These are phyloP conservation scores for Apaloderma vittatum DNA, from an alignment of 2,113 vertebrate species.

Conservation along the genomic window DNA sequence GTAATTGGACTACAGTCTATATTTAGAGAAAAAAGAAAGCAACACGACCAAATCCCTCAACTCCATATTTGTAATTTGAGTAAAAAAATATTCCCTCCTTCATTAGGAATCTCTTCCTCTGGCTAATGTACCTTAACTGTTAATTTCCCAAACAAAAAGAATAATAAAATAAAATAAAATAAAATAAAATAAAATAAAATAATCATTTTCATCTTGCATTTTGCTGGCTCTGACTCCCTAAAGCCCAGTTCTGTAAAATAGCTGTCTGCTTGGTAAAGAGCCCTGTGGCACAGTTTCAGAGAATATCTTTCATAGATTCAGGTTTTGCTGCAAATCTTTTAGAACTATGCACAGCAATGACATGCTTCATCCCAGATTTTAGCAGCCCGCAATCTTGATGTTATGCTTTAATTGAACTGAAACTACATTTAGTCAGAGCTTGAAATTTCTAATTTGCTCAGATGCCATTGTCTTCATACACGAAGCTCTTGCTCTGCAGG, in stretches of 20 bases:
- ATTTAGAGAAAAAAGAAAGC: neutral
- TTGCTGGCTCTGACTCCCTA: neutral
- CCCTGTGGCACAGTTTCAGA: neutral
- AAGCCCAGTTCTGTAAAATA: neutral
- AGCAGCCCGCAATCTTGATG: conserved; percentile 3
- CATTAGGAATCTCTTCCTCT: neutral
- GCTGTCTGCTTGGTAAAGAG: neutral
- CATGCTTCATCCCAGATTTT: conserved; percentile 28
- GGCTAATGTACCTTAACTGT: neutral
- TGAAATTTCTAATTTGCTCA: conserved; percentile 37
- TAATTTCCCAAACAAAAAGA: neutral
- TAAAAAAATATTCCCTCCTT: neutral
- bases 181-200: neutral
- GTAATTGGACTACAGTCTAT: neutral
- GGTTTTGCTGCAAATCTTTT: neutral
- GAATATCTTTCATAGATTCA: neutral
- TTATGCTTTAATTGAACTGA: conserved; percentile 50
- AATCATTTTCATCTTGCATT: neutral
- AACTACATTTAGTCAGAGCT: conserved; percentile 40
- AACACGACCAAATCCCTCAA: neutral
- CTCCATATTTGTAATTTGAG: neutral
- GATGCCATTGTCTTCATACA: conserved; percentile 17
- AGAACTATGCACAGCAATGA: neutral
- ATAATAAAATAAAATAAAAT: no score
- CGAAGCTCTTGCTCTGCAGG: neutral